Percentiles rank a stretch among this genome's conserved stretches.
Evolutionary conservation across 2,797 vertebrate genomes (phyloP).

Genomic region (Lutjanus campechanus): DNA sequence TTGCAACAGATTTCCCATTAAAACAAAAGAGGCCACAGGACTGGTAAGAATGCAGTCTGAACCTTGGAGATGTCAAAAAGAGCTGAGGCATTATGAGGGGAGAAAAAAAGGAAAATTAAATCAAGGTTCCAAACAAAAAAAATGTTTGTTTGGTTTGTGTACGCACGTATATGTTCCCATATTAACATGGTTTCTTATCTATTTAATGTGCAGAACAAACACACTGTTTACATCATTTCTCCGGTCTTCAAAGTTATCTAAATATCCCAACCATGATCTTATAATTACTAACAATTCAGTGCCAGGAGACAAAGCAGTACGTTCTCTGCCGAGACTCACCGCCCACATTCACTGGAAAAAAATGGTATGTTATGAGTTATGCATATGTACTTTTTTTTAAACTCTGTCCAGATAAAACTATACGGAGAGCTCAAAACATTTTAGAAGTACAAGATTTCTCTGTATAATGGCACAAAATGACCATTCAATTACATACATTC

Average conservation of each 20-base stretch:
- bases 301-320: conserved; percentile 57
- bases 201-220: conserved; percentile 56
- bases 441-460: not conserved
- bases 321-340: conserved; percentile 50
- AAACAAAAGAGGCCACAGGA: conserved; percentile 60
- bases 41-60: conserved; percentile 53
- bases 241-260: conserved; percentile 54
- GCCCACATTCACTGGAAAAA: conserved; percentile 35
- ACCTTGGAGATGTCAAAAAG: conserved; percentile 51
- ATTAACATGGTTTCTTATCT: conserved; percentile 48
- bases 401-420: not conserved
- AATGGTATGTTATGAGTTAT: not conserved
- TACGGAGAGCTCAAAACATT: conserved; percentile 1
- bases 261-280: conserved; percentile 62
- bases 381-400: conserved; percentile 10
- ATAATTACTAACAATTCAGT: conserved; percentile 59
- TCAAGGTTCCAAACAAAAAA: conserved; percentile 31
- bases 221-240: conserved; percentile 55
- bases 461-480: conserved; percentile 4
- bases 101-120: conserved; percentile 18
- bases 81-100: conserved; percentile 25
- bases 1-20: conserved; percentile 74
- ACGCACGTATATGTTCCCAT: conserved; percentile 12
- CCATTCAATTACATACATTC: not conserved
- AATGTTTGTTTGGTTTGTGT: conserved; percentile 20